Percentiles rank a stretch among this genome's conserved stretches.
These are phyloP conservation scores for Muscidifurax raptorellus DNA, from an alignment of 1,140 invertebrate genomes.

Conservation along the genomic window DNA sequence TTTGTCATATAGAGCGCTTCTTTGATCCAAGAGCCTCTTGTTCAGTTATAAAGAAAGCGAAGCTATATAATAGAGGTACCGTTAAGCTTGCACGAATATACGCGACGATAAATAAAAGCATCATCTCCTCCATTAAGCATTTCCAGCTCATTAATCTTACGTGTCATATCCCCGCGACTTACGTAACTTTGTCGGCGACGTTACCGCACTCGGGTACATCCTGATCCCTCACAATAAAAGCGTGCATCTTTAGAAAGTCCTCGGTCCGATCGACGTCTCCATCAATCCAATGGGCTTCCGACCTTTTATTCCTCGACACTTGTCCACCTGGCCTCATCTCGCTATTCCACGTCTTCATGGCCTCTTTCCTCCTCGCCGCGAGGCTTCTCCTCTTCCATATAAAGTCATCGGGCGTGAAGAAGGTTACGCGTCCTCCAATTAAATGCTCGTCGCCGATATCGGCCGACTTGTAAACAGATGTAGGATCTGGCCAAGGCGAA, in stretches of 20 bases:
- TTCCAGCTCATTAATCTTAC: background rate
- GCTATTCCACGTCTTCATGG: background rate
- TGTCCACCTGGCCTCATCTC: background rate
- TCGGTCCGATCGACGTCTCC: constrained; percentile 44
- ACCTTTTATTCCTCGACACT: background rate
- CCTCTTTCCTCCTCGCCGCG: background rate
- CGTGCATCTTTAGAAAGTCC: constrained; percentile 56
- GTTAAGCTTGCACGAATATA: background rate
- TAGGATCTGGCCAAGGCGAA: background rate
- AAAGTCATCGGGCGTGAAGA: background rate
- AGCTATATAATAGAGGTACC: background rate
- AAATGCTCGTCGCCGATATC: background rate
- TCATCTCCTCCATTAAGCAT: background rate
- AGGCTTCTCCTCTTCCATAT: background rate
- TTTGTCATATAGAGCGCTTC: too few species aligned
- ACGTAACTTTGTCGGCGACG: constrained; percentile 52
- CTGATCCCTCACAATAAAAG: constrained; percentile 58
- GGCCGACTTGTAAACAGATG: background rate
- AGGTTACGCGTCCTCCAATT: background rate
- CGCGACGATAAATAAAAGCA: background rate
- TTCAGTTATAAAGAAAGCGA: background rate
- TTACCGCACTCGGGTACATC: constrained; percentile 53
- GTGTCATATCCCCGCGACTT: constrained; percentile 18
- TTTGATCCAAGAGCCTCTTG: too few species aligned
- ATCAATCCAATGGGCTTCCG: constrained; percentile 49